Percentiles rank a stretch among this genome's conserved stretches.
These are phyloP conservation scores for Drosophila navojoa DNA, from an alignment of 1,140 invertebrate genomes.

Conservation along the genomic window DNA sequence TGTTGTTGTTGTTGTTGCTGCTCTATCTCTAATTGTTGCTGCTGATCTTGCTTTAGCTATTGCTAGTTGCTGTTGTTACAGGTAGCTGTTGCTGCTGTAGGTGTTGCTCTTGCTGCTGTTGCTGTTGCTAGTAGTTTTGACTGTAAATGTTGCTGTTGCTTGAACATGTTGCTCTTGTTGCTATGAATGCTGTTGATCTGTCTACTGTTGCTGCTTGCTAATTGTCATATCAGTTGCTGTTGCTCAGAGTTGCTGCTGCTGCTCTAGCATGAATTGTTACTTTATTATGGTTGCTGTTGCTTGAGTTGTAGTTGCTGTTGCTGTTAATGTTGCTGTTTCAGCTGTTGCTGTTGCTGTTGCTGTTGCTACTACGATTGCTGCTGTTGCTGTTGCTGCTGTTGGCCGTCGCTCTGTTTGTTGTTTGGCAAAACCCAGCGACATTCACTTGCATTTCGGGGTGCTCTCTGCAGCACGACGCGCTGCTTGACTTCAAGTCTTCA, in stretches of 20 bases:
- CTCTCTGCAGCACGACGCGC: slow-evolving; percentile 26
- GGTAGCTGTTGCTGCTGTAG: slow-evolving; percentile 1
- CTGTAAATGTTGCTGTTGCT: too few relatives aligned
- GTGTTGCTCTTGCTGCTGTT: neutral
- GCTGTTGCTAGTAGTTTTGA: too few relatives aligned
- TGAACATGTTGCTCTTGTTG: too few relatives aligned
- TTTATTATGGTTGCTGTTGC: too few relatives aligned
- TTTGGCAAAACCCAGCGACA: slow-evolving; percentile 54
- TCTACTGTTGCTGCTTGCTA: too few relatives aligned
- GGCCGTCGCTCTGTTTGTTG: neutral
- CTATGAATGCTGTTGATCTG: too few relatives aligned
- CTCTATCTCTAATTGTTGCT: neutral
- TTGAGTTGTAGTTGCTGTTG: neutral
- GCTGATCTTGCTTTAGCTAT: neutral
- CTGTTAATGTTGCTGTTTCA: neutral
- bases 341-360: neutral
- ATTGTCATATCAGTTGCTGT: too few relatives aligned
- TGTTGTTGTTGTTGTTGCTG: slow-evolving; percentile 2
- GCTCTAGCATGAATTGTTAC: too few relatives aligned
- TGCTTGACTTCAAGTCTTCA: slow-evolving; percentile 1
- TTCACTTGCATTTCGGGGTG: slow-evolving; percentile 62
- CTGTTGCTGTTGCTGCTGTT: slow-evolving; percentile 3
- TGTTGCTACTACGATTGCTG: slow-evolving; percentile 1
- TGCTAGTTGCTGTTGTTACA: neutral
- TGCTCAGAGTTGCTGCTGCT: too few relatives aligned